Conservation (phyloP, 2,888 invertebrate genomes). For the Ischnura elegans region DNA sequence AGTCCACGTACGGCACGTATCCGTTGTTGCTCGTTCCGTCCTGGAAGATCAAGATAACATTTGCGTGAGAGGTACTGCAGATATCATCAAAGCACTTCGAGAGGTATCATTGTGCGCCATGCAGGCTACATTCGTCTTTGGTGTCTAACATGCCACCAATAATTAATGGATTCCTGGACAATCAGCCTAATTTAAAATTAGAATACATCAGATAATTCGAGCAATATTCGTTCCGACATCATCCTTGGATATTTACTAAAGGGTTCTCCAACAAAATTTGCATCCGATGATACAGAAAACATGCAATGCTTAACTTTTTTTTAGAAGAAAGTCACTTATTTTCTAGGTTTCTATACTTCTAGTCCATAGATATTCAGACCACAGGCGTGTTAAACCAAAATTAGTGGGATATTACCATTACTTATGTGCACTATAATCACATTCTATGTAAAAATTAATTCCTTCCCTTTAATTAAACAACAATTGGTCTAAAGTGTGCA, state of each 20-base stretch:
- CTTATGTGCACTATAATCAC: no score
- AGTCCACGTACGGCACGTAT: constrained; percentile 93
- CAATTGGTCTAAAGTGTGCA: no score
- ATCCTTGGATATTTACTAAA: not conserved
- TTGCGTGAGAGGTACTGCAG: not conserved
- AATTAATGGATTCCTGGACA: not conserved
- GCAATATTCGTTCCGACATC: not conserved
- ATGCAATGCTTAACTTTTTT: not conserved
- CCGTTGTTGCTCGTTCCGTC: constrained; percentile 91
- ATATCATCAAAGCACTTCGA: not conserved
- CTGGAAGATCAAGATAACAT: constrained; percentile 77
- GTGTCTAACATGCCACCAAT: not conserved
- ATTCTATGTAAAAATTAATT: no score
- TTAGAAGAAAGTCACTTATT: not conserved
- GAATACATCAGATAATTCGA: not conserved
- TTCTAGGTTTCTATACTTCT: not conserved
- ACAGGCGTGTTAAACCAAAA: not conserved
- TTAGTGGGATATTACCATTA: no score
- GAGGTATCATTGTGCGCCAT: not conserved
- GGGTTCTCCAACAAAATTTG: not conserved
- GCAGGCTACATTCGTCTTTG: not conserved
- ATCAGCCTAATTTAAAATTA: not conserved
- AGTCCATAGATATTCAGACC: not conserved
- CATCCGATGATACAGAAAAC: not conserved
- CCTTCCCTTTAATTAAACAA: no score